phyloP scores from a whole-genome alignment of 1,140 invertebrate species.

The Steinernema khuongi region DNA sequence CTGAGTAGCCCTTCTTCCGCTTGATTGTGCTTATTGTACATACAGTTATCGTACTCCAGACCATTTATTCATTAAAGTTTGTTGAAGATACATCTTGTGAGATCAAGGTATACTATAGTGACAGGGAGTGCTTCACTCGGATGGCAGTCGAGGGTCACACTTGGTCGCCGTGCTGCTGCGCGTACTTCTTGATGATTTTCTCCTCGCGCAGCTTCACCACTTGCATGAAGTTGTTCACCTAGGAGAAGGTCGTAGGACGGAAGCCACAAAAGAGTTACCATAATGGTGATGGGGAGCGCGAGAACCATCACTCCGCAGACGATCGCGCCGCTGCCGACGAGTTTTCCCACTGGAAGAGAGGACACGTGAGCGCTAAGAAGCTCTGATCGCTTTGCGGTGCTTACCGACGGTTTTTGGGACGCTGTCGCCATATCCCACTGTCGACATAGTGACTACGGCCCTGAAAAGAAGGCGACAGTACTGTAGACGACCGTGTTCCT shows the following conservation, averaged over 20 bases:
- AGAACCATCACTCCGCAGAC: slow-evolving; percentile 54
- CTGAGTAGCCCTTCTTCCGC: background rate
- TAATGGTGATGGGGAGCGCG: slow-evolving; percentile 53
- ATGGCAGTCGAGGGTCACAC: slow-evolving; percentile 33
- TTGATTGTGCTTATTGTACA: background rate
- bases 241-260: slow-evolving; percentile 12
- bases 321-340: slow-evolving; percentile 55
- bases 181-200: slow-evolving; percentile 57
- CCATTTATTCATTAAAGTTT: too few relatives aligned
- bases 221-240: slow-evolving; percentile 59
- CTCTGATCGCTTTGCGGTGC: slow-evolving; percentile 9
- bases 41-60: slow-evolving; percentile 8
- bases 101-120: too few relatives aligned
- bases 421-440: slow-evolving; percentile 62
- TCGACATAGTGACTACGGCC: slow-evolving; percentile 64
- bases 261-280: slow-evolving; percentile 30
- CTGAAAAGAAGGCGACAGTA: slow-evolving; percentile 8
- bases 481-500: too few relatives aligned
- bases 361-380: slow-evolving; percentile 23
- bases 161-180: slow-evolving; percentile 50
- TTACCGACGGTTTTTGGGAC: slow-evolving; percentile 56
- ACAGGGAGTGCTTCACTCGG: too few relatives aligned
- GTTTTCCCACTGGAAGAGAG: slow-evolving; percentile 45
- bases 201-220: slow-evolving; percentile 56
- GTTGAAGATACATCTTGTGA: too few relatives aligned